A percentile compares a stretch with the other conserved stretches of the same genome.
These are phyloP conservation scores for Pteromalus puparum DNA, from an alignment of 1,140 invertebrate genomes.

Conservation along the genomic window DNA sequence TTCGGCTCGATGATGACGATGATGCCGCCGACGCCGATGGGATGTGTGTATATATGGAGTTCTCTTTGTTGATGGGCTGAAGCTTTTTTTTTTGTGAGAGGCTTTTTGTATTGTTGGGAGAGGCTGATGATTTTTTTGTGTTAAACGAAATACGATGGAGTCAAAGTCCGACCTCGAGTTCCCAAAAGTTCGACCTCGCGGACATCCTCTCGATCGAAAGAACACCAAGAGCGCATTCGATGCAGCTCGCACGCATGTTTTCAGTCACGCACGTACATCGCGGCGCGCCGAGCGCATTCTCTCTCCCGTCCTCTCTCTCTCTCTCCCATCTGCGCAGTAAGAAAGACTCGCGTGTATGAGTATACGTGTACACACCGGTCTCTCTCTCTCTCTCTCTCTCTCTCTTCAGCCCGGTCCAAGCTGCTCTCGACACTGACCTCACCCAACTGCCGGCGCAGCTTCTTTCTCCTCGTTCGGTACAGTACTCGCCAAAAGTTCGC, in stretches of 20 bases:
- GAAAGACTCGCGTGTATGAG: slow-evolving; percentile 38
- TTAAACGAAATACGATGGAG: too few species aligned
- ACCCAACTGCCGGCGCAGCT: slow-evolving; percentile 61
- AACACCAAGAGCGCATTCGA: too few species aligned
- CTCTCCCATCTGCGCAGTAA: neutral
- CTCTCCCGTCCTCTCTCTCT: neutral
- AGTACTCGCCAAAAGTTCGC: slow-evolving; percentile 71
- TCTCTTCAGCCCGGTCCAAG: slow-evolving; percentile 71
- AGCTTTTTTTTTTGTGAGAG: neutral
- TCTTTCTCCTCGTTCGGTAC: slow-evolving; percentile 58
- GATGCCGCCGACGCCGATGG: neutral
- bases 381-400: slow-evolving; percentile 61
- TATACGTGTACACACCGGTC: slow-evolving; percentile 45
- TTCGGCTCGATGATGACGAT: slow-evolving; percentile 14
- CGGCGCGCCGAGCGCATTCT: slow-evolving; percentile 20
- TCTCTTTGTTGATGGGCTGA: neutral
- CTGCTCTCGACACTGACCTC: slow-evolving; percentile 73
- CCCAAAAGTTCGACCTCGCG: neutral
- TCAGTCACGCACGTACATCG: slow-evolving; percentile 48
- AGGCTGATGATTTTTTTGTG: too few species aligned
- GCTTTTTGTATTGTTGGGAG: too few species aligned
- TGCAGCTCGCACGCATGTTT: slow-evolving; percentile 31
- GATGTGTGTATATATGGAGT: neutral
- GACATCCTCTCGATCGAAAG: neutral
- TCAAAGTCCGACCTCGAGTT: neutral